These are phyloP conservation scores for Chionodraco myersi DNA, from an alignment of 2,113 vertebrate genomes.

Conservation along the genomic window DNA sequence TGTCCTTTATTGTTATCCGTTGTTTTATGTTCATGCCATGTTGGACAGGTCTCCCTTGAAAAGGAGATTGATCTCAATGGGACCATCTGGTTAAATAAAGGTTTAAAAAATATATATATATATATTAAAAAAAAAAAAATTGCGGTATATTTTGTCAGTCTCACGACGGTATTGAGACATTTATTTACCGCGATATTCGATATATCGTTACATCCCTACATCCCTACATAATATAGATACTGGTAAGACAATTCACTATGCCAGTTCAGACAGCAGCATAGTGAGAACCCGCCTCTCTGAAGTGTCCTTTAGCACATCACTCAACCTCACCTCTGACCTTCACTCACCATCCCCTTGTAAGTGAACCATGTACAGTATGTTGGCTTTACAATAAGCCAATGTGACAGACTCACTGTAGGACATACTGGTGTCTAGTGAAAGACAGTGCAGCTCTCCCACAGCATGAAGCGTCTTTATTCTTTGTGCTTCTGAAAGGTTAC, in stretches of 20 bases:
- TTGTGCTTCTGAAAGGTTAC: conserved; percentile 34
- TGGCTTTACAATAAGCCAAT: conserved; percentile 29
- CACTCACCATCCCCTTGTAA: conserved; percentile 21
- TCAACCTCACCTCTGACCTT: conserved; percentile 60
- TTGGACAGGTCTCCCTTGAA: too few species aligned
- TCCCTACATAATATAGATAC: not conserved
- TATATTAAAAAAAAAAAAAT: too few species aligned
- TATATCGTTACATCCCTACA: too few species aligned
- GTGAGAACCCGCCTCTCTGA: conserved; percentile 42
- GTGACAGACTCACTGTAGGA: conserved; percentile 27
- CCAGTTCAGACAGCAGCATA: conserved; percentile 30
- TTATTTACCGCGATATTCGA: too few species aligned
- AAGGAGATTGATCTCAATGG: too few species aligned
- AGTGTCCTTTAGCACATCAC: conserved; percentile 63
- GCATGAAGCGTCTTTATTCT: conserved; percentile 2
- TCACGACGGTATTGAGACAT: too few species aligned
- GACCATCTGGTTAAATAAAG: too few species aligned
- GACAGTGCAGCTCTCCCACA: conserved; percentile 12
- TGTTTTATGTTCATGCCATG: too few species aligned
- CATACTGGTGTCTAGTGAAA: conserved; percentile 32
- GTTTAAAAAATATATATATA: too few species aligned
- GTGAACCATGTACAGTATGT: conserved; percentile 7
- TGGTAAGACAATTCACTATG: conserved; percentile 1
- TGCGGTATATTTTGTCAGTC: too few species aligned
- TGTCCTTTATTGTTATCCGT: too few species aligned